These are phyloP conservation scores for Rhizomys pruinosus DNA, from an alignment of 2,113 vertebrate species.

Conservation along the genomic window DNA sequence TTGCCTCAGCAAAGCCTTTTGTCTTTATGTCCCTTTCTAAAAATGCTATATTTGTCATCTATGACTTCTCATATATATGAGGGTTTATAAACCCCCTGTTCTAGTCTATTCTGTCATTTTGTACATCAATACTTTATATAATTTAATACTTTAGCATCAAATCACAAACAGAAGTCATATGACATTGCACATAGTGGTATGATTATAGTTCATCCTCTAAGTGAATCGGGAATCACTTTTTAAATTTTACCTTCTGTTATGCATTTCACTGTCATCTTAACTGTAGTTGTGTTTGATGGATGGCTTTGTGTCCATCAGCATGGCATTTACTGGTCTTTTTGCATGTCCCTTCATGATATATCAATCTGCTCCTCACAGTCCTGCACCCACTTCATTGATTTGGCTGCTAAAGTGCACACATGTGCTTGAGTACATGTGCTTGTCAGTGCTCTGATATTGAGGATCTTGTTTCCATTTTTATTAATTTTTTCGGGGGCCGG, in stretches of 20 bases:
- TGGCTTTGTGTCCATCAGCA: not conserved
- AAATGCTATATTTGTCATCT: not conserved
- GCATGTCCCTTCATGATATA: not conserved
- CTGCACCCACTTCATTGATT: not conserved
- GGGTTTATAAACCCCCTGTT: not conserved
- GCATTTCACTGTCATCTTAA: not conserved
- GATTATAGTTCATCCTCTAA: not conserved
- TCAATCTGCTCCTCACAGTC: no score
- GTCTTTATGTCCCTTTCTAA: not conserved
- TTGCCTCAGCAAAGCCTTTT: not conserved
- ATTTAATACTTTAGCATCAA: conserved; percentile 20
- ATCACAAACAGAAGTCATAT: conserved; percentile 12
- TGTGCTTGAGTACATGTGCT: not conserved
- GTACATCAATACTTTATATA: not conserved
- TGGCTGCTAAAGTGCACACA: not conserved
- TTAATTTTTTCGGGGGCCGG: not conserved
- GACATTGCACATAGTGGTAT: not conserved
- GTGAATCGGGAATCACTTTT: conserved; percentile 44
- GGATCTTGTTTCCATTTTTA: not conserved
- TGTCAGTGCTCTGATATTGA: not conserved
- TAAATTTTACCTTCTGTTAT: conserved; percentile 17
- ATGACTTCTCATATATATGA: not conserved
- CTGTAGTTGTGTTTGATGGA: not conserved
- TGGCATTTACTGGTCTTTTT: not conserved
- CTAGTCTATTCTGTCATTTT: not conserved